A percentile compares a stretch with the other conserved stretches of the same genome.
phyloP scores from a whole-genome alignment of 2,888 invertebrate species.

The Euplexia lucipara region DNA sequence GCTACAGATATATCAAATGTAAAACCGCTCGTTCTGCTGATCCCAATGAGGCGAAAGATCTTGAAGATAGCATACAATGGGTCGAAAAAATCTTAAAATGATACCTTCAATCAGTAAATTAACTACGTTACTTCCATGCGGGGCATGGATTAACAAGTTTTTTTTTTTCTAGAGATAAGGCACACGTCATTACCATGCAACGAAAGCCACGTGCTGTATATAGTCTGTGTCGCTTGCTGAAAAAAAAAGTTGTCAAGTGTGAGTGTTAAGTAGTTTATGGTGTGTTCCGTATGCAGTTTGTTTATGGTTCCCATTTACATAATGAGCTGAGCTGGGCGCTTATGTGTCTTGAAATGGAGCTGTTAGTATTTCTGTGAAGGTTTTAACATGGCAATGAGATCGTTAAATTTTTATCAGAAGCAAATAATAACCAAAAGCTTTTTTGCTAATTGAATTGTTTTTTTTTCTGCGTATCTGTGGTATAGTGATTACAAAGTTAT shows the following conservation, averaged over 20 bases:
- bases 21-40: not conserved
- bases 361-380: constrained; percentile 23
- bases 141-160: constrained; percentile 56
- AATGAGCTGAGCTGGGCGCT: constrained; percentile 22
- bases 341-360: constrained; percentile 3
- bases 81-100: constrained; percentile 34
- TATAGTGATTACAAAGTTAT: too few species aligned
- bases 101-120: constrained; percentile 36
- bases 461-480: not conserved
- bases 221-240: constrained; percentile 43
- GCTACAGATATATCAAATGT: constrained; percentile 27
- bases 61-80: constrained; percentile 42
- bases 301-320: constrained; percentile 48
- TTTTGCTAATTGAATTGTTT: not conserved
- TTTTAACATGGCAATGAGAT: constrained; percentile 13
- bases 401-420: constrained; percentile 34
- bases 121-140: constrained; percentile 38
- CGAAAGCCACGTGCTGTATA: constrained; percentile 49
- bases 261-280: constrained; percentile 52
- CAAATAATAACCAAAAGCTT: not conserved
- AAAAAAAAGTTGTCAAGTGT: constrained; percentile 56
- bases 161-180: constrained; percentile 44
- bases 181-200: constrained; percentile 53
- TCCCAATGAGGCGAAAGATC: constrained; percentile 45
- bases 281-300: constrained; percentile 54